phyloP scores from a whole-genome alignment of 2,888 invertebrate genomes.

The Byasa hedistus region DNA sequence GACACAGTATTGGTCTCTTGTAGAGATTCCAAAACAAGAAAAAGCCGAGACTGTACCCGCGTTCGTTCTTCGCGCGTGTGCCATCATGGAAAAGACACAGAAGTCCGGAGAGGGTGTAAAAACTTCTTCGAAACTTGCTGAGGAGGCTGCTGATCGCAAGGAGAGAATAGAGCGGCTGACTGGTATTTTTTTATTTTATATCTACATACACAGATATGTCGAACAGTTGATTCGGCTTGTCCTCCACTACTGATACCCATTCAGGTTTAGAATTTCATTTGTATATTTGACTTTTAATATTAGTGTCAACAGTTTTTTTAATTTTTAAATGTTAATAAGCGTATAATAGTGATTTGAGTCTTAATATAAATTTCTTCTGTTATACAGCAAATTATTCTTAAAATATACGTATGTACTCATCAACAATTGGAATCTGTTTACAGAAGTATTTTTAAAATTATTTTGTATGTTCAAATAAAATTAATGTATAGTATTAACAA shows the following conservation, averaged over 20 bases:
- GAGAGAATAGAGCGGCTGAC: constrained; percentile 93
- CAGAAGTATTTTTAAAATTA: too few relatives aligned
- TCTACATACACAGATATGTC: neutral
- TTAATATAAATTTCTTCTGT: neutral
- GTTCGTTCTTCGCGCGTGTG: constrained; percentile 93
- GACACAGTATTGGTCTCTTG: constrained; percentile 95
- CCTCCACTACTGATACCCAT: too few relatives aligned
- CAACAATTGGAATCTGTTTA: too few relatives aligned
- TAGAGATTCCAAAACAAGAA: constrained; percentile 95
- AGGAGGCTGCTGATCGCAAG: constrained; percentile 90
- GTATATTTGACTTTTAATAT: too few relatives aligned
- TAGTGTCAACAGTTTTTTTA: too few relatives aligned
- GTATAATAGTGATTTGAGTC: neutral
- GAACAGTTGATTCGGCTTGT: too few relatives aligned
- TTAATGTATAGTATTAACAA: too few relatives aligned
- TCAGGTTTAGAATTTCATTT: too few relatives aligned
- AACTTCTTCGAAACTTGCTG: constrained; percentile 89
- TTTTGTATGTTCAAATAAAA: too few relatives aligned
- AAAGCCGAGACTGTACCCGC: constrained; percentile 96
- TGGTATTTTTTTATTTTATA: constrained; percentile 72
- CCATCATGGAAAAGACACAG: constrained; percentile 95
- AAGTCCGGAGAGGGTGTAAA: constrained; percentile 94
- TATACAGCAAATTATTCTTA: neutral
- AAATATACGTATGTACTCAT: too few relatives aligned
- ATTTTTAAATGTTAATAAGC: too few relatives aligned